phyloP scores from a whole-genome alignment of 2,888 invertebrate genomes.

The Miltochrista miniata region DNA sequence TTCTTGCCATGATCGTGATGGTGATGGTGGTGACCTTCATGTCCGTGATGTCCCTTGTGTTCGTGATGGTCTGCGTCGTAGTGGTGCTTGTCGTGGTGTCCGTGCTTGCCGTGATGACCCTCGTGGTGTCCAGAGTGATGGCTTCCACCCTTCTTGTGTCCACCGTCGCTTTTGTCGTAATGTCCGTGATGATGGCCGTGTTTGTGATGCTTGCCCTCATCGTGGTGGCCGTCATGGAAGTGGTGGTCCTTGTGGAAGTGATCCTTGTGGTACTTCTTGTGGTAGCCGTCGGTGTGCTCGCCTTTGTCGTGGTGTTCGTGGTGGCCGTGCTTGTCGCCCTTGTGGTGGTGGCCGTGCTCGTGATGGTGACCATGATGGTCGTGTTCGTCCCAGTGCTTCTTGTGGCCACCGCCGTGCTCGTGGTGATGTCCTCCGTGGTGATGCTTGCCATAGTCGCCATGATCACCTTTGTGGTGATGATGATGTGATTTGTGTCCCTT shows the following conservation, averaged over 20 bases:
- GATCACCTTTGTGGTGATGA: conserved; percentile 90
- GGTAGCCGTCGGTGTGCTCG: conserved; percentile 91
- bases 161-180: conserved; percentile 88
- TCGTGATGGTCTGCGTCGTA: conserved; percentile 91
- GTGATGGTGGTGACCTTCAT: conserved; percentile 88
- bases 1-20: conserved; percentile 91
- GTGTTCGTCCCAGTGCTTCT: conserved; percentile 90
- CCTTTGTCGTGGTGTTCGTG: conserved; percentile 94
- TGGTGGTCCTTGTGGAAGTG: conserved; percentile 94
- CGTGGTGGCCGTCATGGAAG: conserved; percentile 93
- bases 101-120: conserved; percentile 90
- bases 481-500: conserved; percentile 90
- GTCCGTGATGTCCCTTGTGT: conserved; percentile 89
- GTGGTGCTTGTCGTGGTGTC: conserved; percentile 90
- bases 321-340: conserved; percentile 90
- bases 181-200: conserved; percentile 90
- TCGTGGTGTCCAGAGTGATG: conserved; percentile 90
- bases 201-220: conserved; percentile 92
- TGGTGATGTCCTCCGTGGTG: conserved; percentile 89
- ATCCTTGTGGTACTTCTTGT: conserved; percentile 93
- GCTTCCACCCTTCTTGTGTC: conserved; percentile 91
- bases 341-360: conserved; percentile 89
- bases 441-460: conserved; percentile 90
- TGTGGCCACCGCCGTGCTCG: conserved; percentile 90
- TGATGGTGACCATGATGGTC: conserved; percentile 90